phyloP scores from a whole-genome alignment of 1,140 invertebrate species.

The Drosophila ohnishii region DNA sequence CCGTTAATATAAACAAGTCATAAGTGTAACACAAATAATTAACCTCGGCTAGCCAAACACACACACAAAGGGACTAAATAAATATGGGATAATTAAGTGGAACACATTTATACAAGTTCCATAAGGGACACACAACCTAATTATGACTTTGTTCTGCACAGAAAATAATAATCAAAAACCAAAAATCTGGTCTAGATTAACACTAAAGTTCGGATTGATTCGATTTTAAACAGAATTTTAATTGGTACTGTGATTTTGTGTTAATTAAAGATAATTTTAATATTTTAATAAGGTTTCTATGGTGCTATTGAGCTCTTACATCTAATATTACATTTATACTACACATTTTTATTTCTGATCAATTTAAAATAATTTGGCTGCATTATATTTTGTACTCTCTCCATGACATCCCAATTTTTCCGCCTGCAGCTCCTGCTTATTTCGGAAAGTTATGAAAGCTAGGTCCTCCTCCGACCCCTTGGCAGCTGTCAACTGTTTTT shows the following conservation, averaged over 20 bases:
- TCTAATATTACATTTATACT: too few relatives aligned
- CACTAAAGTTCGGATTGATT: background rate
- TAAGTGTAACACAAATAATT: conserved; percentile 11
- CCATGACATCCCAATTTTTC: background rate
- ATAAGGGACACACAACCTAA: background rate
- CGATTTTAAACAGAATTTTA: background rate
- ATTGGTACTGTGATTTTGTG: background rate
- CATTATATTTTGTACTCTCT: too few relatives aligned
- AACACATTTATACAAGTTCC: background rate
- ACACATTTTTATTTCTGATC: too few relatives aligned
- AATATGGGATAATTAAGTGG: conserved; percentile 9
- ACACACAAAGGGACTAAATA: conserved; percentile 1
- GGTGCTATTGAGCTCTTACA: background rate
- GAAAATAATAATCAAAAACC: too few relatives aligned
- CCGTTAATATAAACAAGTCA: conserved; percentile 3
- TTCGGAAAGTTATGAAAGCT: conserved; percentile 23
- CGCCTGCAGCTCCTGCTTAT: background rate
- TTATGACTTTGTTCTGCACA: too few relatives aligned
- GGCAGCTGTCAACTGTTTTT: conserved; percentile 24
- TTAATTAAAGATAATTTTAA: too few relatives aligned
- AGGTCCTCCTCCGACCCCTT: background rate
- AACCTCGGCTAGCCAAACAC: background rate
- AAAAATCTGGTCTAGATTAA: background rate
- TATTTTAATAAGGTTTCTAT: too few relatives aligned
- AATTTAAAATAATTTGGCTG: too few relatives aligned